Percentiles rank a stretch among this genome's conserved stretches.
Conservation (phyloP, 2,888 invertebrate species). For the Falcaria lacertinaria region DNA sequence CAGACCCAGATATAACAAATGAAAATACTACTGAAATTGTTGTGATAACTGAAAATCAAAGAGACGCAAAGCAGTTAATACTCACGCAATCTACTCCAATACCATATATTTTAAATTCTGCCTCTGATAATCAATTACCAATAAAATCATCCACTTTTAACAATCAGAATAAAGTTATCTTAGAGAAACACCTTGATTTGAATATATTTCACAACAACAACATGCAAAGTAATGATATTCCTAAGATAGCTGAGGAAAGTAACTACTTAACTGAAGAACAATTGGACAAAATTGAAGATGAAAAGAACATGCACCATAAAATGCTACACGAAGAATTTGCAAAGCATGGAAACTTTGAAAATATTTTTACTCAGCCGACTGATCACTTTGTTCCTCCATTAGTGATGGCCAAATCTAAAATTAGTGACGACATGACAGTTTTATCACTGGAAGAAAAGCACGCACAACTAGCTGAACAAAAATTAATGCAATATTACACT, state of each 20-base stretch:
- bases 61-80: slow-evolving; percentile 38
- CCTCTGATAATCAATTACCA: not conserved
- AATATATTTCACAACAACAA: slow-evolving; percentile 43
- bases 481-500: slow-evolving; percentile 31
- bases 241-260: slow-evolving; percentile 40
- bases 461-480: slow-evolving; percentile 58
- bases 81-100: slow-evolving; percentile 29
- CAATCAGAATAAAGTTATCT: slow-evolving; percentile 27
- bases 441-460: slow-evolving; percentile 71
- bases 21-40: slow-evolving; percentile 47
- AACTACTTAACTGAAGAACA: slow-evolving; percentile 47
- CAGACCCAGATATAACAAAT: slow-evolving; percentile 47
- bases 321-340: slow-evolving; percentile 67
- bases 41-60: slow-evolving; percentile 44
- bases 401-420: slow-evolving; percentile 74
- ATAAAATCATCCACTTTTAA: slow-evolving; percentile 13
- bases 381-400: slow-evolving; percentile 75
- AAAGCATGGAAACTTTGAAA: slow-evolving; percentile 63
- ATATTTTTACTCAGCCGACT: slow-evolving; percentile 70
- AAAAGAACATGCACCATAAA: slow-evolving; percentile 63
- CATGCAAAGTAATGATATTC: slow-evolving; percentile 59
- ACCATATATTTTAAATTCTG: slow-evolving; percentile 11
- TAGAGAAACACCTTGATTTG: slow-evolving; percentile 42
- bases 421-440: slow-evolving; percentile 73
- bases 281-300: slow-evolving; percentile 55